A percentile compares a stretch with the other conserved stretches of the same genome.
Conservation (phyloP, 2,797 vertebrate genomes). For the Bradypus variegatus region DNA sequence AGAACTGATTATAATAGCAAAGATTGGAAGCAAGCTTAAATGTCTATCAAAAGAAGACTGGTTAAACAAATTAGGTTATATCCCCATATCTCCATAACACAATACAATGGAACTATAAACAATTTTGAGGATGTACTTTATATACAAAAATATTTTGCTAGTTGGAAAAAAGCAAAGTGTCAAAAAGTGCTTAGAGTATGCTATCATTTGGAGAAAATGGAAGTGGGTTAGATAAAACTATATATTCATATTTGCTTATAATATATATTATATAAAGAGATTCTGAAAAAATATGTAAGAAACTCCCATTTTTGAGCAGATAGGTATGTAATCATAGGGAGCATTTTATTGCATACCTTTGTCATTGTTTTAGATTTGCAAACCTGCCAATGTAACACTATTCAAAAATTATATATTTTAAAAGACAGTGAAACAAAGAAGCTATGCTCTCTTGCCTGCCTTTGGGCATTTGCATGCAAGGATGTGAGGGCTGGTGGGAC, state of each 20-base stretch:
- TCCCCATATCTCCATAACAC: background rate
- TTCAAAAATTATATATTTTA: background rate
- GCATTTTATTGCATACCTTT: background rate
- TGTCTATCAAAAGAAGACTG: slow-evolving; percentile 36
- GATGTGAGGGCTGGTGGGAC: background rate
- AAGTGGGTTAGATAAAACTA: background rate
- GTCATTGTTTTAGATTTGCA: slow-evolving; percentile 20
- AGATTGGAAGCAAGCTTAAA: slow-evolving; percentile 29
- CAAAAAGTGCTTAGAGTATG: slow-evolving; percentile 9
- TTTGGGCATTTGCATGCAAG: background rate
- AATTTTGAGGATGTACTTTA: background rate
- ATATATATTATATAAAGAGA: background rate
- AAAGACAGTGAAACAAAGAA: background rate
- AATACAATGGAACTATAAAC: slow-evolving; percentile 15
- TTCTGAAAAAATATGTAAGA: background rate
- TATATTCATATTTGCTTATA: slow-evolving; percentile 15
- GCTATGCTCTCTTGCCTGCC: background rate
- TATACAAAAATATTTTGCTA: slow-evolving; percentile 36
- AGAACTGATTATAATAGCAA: slow-evolving; percentile 38
- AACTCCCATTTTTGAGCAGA: background rate
- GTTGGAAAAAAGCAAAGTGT: background rate
- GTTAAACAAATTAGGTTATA: slow-evolving; percentile 36
- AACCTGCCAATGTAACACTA: background rate
- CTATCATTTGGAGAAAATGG: slow-evolving; percentile 17
- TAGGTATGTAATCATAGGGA: background rate